These are phyloP conservation scores for Linnaemya vulpina DNA, from an alignment of 2,888 invertebrate species.

Conservation along the genomic window DNA sequence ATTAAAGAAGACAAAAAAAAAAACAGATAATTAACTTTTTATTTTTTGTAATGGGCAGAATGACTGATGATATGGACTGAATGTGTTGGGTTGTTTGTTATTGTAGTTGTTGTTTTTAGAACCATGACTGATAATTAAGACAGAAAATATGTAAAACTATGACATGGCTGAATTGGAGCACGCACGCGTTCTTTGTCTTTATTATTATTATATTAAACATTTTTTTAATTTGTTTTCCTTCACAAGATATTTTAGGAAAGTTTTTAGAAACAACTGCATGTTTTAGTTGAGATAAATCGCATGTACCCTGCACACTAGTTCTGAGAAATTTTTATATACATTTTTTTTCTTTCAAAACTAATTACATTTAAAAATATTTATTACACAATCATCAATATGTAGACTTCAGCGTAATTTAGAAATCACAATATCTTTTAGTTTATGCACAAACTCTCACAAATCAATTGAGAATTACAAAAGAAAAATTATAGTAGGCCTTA, in stretches of 20 bases:
- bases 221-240: background rate
- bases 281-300: background rate
- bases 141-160: conserved; percentile 6
- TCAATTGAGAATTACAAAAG: no score
- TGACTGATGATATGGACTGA: conserved; percentile 45
- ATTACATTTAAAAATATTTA: no score
- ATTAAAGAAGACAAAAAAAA: conserved; percentile 15
- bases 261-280: background rate
- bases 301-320: background rate
- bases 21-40: background rate
- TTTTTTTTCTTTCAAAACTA: no score
- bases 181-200: conserved; percentile 28
- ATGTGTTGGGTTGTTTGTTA: conserved; percentile 27
- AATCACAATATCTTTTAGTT: no score
- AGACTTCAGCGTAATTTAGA: no score
- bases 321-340: no score
- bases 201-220: background rate
- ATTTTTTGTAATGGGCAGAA: conserved; percentile 27
- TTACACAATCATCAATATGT: no score
- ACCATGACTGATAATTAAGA: conserved; percentile 51
- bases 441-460: no score
- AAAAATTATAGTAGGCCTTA: no score
- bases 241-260: background rate
- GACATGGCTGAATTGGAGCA: conserved; percentile 40
- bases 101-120: conserved; percentile 43